Percentiles rank a stretch among this genome's conserved stretches.
These are phyloP conservation scores for Doryteuthis pealeii DNA, from an alignment of 1,140 invertebrate genomes.

Conservation along the genomic window DNA sequence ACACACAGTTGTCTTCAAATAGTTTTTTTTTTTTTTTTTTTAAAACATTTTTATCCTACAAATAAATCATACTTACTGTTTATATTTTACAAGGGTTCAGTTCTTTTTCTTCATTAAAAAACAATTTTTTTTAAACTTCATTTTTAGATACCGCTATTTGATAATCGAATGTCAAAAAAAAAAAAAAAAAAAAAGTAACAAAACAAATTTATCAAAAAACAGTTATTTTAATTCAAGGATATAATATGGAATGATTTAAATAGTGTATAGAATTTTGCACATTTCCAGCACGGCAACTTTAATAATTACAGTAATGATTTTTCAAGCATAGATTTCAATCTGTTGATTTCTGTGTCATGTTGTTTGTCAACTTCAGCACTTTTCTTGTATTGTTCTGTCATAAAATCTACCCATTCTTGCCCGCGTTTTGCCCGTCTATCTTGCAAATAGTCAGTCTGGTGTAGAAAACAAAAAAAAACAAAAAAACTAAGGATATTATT, in stretches of 20 bases:
- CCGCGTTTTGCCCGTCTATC: slow-evolving; percentile 23
- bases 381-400: slow-evolving; percentile 31
- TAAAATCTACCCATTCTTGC: slow-evolving; percentile 34
- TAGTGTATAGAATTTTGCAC: too few species aligned
- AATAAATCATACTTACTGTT: too few species aligned
- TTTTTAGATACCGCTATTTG: too few species aligned
- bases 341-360: slow-evolving; percentile 29
- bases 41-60: slow-evolving; percentile 8
- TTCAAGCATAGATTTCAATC: slow-evolving; percentile 28
- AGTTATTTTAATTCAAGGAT: too few species aligned
- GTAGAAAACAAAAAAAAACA: slow-evolving; percentile 11
- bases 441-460: slow-evolving; percentile 30
- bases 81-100: too few species aligned
- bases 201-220: too few species aligned
- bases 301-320: slow-evolving; percentile 12
- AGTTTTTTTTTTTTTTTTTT: slow-evolving; percentile 27
- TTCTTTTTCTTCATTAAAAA: too few species aligned
- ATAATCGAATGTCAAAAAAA: too few species aligned
- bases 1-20: slow-evolving; percentile 95
- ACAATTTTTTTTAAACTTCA: too few species aligned
- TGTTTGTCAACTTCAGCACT: slow-evolving; percentile 34
- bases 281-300: too few species aligned
- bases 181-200: too few species aligned
- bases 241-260: too few species aligned
- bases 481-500: background rate